Conservation (phyloP, 2,797 vertebrate genomes). For the Myotis planiceps region DNA sequence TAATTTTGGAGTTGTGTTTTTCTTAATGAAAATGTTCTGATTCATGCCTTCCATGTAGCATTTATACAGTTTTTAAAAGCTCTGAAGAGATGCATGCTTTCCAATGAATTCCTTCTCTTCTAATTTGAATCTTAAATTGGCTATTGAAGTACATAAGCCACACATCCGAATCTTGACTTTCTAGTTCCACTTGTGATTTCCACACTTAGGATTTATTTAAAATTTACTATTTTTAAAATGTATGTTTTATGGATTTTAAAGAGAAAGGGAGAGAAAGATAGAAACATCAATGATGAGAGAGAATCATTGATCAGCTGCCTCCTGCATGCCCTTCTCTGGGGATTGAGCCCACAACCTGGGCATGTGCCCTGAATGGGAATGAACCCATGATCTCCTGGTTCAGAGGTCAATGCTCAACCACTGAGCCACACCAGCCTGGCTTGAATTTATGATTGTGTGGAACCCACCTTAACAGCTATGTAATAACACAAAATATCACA, state of each 20-base stretch:
- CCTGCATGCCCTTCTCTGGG: too few relatives aligned
- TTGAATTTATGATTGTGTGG: background rate
- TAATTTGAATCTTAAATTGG: background rate
- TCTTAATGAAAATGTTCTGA: background rate
- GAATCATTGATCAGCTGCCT: too few relatives aligned
- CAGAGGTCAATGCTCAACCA: too few relatives aligned
- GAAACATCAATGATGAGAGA: too few relatives aligned
- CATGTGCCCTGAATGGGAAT: too few relatives aligned
- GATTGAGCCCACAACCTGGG: too few relatives aligned
- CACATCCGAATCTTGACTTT: background rate
- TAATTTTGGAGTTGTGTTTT: constrained; percentile 11
- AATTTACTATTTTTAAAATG: background rate
- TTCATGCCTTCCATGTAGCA: background rate
- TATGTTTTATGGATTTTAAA: too few relatives aligned
- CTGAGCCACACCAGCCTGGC: too few relatives aligned
- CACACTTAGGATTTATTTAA: background rate
- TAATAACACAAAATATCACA: background rate
- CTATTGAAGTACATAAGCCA: background rate
- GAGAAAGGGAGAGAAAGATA: too few relatives aligned
- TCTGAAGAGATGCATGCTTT: constrained; percentile 3
- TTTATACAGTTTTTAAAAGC: background rate
- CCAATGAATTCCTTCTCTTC: background rate
- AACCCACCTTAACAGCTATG: background rate
- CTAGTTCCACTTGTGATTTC: background rate
- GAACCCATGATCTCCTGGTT: too few relatives aligned